phyloP scores from a whole-genome alignment of 2,888 invertebrate species.

The Agonopterix heracliana region DNA sequence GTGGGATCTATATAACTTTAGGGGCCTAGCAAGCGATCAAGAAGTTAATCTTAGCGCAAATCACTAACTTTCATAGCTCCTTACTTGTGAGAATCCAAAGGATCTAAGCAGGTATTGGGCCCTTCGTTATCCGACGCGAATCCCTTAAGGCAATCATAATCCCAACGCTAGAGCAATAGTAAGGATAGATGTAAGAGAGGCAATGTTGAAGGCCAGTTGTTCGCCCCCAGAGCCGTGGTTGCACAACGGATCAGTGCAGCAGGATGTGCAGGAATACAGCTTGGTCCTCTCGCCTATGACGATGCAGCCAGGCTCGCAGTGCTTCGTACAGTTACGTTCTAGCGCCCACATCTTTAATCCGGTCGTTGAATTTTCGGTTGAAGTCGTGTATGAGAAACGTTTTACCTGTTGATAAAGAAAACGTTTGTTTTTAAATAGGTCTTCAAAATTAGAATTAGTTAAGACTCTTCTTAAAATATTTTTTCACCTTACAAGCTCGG shows the following conservation, averaged over 20 bases:
- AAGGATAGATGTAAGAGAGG: constrained; percentile 1
- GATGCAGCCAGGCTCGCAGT: constrained; percentile 92
- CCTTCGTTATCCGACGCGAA: no score
- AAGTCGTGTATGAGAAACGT: constrained; percentile 88
- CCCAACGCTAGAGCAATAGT: constrained; percentile 6
- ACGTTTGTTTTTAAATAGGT: not conserved
- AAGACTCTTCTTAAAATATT: no score
- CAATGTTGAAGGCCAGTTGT: constrained; percentile 8
- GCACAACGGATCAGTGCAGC: constrained; percentile 87
- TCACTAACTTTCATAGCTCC: not conserved
- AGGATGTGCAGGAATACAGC: constrained; percentile 90
- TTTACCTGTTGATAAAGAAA: constrained; percentile 77
- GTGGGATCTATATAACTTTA: no score
- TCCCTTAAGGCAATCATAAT: constrained; percentile 15
- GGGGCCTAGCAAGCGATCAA: no score
- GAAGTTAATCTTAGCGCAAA: not conserved
- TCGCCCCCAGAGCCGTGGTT: constrained; percentile 81
- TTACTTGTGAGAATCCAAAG: no score
- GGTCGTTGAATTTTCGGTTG: constrained; percentile 87
- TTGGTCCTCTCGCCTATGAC: constrained; percentile 93
- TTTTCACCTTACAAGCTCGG: no score
- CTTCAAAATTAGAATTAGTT: no score
- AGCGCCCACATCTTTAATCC: constrained; percentile 85
- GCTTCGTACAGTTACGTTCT: constrained; percentile 87
- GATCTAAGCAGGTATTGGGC: no score